phyloP scores from a whole-genome alignment of 2,888 invertebrate genomes.

The Agrotis clavis region DNA sequence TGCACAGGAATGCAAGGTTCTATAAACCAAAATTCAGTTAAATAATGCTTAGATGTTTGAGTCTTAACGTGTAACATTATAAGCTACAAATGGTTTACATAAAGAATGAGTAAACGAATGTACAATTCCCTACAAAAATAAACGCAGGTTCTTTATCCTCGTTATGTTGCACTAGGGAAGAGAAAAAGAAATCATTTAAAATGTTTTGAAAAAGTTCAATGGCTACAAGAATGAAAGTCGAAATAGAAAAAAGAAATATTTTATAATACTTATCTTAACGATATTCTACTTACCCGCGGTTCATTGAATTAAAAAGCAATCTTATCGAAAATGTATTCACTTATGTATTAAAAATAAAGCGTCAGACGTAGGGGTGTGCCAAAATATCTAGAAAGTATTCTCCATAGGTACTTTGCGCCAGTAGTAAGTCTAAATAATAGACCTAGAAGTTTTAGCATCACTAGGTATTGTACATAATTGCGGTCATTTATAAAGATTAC shows the following conservation, averaged over 20 bases:
- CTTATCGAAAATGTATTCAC: no score
- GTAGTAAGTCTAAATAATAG: not conserved
- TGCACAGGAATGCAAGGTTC: not conserved
- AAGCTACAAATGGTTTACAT: slow-evolving; percentile 1
- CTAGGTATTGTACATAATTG: not conserved
- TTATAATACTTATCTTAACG: not conserved
- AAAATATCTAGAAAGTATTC: not conserved
- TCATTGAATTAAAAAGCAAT: no score
- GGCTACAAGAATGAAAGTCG: no score
- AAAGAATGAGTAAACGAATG: slow-evolving; percentile 14
- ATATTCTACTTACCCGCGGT: no score
- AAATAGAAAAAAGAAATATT: no score
- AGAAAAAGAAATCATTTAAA: not conserved
- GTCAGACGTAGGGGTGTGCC: no score
- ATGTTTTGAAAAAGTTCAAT: no score
- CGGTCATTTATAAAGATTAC: slow-evolving; percentile 18
- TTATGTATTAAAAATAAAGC: no score
- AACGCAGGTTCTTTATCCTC: slow-evolving; percentile 30
- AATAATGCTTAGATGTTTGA: not conserved
- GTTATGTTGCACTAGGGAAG: slow-evolving; percentile 27
- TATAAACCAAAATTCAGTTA: not conserved
- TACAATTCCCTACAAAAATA: slow-evolving; percentile 48
- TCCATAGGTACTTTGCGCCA: not conserved
- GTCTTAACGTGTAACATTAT: slow-evolving; percentile 1
- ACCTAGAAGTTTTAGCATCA: not conserved